Conservation (phyloP, 1,140 invertebrate species). For the Drosophila dunni region DNA sequence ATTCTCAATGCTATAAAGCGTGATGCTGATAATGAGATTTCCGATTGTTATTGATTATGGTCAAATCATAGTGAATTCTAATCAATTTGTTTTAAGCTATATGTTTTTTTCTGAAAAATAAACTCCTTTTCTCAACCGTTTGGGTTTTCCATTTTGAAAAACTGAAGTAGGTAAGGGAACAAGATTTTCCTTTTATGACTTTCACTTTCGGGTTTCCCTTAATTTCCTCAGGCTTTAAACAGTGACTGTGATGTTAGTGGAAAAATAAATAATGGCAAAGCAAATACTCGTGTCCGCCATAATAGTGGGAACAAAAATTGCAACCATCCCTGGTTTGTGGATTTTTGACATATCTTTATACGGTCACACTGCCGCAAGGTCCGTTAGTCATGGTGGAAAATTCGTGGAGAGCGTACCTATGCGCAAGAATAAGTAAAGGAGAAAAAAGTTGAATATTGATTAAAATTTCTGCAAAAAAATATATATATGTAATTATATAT, state of each 20-base stretch:
- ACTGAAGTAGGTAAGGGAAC: too few species aligned
- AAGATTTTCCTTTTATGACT: too few species aligned
- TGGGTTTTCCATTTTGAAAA: background rate
- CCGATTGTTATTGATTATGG: conserved; percentile 88
- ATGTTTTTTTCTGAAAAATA: conserved; percentile 18
- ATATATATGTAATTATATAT: conserved; percentile 82
- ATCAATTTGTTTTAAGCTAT: background rate
- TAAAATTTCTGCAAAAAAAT: conserved; percentile 80
- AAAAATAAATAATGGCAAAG: too few species aligned
- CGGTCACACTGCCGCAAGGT: conserved; percentile 22
- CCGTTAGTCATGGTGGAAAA: conserved; percentile 74
- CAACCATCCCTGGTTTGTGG: conserved; percentile 6
- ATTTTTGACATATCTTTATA: conserved; percentile 5
- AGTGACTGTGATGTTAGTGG: too few species aligned
- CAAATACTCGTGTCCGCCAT: too few species aligned
- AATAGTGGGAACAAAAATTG: too few species aligned
- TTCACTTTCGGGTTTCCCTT: too few species aligned
- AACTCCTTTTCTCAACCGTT: background rate
- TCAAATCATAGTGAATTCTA: background rate
- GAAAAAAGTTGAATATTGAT: conserved; percentile 75
- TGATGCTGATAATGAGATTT: conserved; percentile 85
- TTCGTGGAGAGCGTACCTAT: conserved; percentile 72
- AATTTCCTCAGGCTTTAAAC: too few species aligned
- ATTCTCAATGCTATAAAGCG: conserved; percentile 86
- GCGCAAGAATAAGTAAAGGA: conserved; percentile 72